These are phyloP conservation scores for Neocrepidodera transversa DNA, from an alignment of 2,888 invertebrate species.

Conservation along the genomic window DNA sequence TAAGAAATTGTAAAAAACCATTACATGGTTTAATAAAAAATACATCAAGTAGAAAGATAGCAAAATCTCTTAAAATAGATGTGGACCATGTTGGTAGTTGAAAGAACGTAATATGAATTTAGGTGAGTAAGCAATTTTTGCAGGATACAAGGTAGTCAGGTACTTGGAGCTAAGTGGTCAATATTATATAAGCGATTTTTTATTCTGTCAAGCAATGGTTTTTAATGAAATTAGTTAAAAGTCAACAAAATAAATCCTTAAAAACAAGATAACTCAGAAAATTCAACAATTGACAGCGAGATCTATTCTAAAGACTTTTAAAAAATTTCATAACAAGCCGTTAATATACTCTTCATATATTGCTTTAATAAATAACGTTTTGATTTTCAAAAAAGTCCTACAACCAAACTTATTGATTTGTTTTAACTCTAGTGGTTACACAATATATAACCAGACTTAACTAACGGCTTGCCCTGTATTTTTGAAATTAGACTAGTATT, in stretches of 20 bases:
- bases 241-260: conserved; percentile 2
- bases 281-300: conserved; percentile 5
- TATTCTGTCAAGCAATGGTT: conserved; percentile 57
- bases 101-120: conserved; percentile 38
- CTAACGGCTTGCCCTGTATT: neutral
- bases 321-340: neutral
- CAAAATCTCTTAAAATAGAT: conserved; percentile 35
- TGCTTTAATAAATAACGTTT: neutral
- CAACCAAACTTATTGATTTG: neutral
- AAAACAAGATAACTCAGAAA: conserved; percentile 1
- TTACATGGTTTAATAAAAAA: conserved; percentile 27
- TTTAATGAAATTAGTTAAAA: conserved; percentile 30
- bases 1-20: conserved; percentile 21
- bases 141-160: conserved; percentile 56
- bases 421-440: neutral
- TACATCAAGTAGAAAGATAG: conserved; percentile 24
- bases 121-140: conserved; percentile 43
- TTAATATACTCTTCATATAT: neutral
- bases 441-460: neutral
- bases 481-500: conserved; percentile 60
- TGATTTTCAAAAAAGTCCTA: neutral
- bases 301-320: neutral
- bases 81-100: conserved; percentile 42
- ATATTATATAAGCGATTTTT: conserved; percentile 52
- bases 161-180: conserved; percentile 58